Evolutionary conservation across 1,140 invertebrate genomes (phyloP), one percentile per base, ranked within the genome.

Genomic region (Caenorhabditis inopinata): DNA sequence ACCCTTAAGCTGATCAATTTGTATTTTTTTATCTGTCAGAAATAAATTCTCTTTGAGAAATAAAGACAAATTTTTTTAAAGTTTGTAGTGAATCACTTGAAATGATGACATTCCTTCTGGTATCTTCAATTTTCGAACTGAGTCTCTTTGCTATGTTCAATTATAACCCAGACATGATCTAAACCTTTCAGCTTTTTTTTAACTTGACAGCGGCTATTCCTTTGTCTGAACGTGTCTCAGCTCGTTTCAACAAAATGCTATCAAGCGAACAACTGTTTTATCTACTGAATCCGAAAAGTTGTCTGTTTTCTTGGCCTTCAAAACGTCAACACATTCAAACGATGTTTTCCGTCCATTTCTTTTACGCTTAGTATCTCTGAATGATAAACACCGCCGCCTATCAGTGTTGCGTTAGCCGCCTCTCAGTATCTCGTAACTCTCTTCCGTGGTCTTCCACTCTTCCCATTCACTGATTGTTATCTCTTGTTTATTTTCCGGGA

Each of bases 361-460:
- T 42, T n/a, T 42, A 14, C 14, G 14, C 14, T 42, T 42, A 7
- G 5, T 14, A 32, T 62, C 23, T 38, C 32, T n/a, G n/a, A 68
- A 68, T 38, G 58, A 68, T 68, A 68, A 68, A 68, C 58, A 68
- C 58, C 29, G 27, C 38, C 58, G 58, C 38, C 38, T 68, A 68
- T 68, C 58, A 68, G 73, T 75, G 73, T 75, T 46, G 47, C 48
- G 47, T 47, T 49, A 75, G 73, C 47, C 73, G 1, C 18, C 23
- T 32, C 23, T 25, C 21, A 18, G 16, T 25, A 18, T 2, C 5
- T 25, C 45, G 32, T n/a, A n/a, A n/a, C 38, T 47, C 76, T 78
- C 68, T 47, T 42, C 68, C 53, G 38, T 78, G 18, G 47, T 77
- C 58, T 51, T 77, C 49, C 32, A 46, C 25, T 53, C 21, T 78